These are phyloP conservation scores for Steinernema hermaphroditum DNA, from an alignment of 2,888 invertebrate genomes.

Conservation along the genomic window DNA sequence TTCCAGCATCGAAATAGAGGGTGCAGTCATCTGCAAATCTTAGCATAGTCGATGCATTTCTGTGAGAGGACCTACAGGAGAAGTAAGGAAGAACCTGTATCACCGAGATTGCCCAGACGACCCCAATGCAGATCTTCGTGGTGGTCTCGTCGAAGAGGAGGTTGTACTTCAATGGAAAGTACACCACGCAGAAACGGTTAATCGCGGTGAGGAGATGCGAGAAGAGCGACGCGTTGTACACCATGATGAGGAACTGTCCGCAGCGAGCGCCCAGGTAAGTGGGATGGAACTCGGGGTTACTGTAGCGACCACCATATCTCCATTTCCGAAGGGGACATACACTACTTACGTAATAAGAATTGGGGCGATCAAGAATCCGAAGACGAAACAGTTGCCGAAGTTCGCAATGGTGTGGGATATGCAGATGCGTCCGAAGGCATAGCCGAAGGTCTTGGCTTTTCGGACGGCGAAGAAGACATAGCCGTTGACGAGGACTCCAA, in stretches of 20 bases:
- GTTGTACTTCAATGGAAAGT: not conserved
- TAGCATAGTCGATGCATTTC: too few species aligned
- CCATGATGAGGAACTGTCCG: not conserved
- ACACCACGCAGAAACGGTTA: not conserved
- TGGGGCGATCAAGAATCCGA: constrained; percentile 6
- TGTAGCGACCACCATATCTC: not conserved
- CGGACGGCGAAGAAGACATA: constrained; percentile 10
- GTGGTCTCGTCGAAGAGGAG: not conserved
- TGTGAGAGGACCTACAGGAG: too few species aligned
- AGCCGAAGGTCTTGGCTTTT: not conserved
- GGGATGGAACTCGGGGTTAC: not conserved
- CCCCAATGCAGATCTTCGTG: not conserved
- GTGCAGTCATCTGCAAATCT: not conserved
- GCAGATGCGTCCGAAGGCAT: not conserved
- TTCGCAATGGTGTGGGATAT: not conserved
- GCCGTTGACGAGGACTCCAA: not conserved
- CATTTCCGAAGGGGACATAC: not conserved
- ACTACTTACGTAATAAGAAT: not conserved
- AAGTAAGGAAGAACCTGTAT: not conserved
- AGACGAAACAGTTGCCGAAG: constrained; percentile 1
- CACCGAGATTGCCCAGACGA: not conserved
- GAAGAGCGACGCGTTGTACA: not conserved
- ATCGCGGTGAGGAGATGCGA: constrained; percentile 1
- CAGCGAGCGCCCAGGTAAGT: too few species aligned
- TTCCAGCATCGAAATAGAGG: not conserved